Conservation (phyloP, 2,888 invertebrate species). For the Eupelmus urozonus region DNA sequence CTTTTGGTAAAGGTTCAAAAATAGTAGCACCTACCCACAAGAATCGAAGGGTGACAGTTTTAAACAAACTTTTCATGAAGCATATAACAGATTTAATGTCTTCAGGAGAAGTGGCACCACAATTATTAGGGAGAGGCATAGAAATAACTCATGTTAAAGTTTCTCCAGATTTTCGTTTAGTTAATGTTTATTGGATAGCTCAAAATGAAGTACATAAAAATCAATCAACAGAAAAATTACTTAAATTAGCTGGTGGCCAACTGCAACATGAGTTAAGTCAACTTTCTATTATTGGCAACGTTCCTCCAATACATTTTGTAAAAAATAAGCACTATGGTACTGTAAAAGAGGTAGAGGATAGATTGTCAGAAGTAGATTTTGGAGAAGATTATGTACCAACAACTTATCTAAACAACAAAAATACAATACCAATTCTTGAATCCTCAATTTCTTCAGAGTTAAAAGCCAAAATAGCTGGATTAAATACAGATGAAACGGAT, state of each 20-base stretch:
- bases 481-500: conserved; percentile 42
- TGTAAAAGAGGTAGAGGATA: conserved; percentile 81
- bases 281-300: conserved; percentile 85
- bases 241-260: conserved; percentile 80
- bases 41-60: conserved; percentile 81
- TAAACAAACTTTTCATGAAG: conserved; percentile 90
- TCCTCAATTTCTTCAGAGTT: conserved; percentile 59
- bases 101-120: conserved; percentile 81
- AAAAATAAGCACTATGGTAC: conserved; percentile 82
- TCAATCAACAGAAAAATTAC: conserved; percentile 78
- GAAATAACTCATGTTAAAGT: conserved; percentile 87
- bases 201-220: conserved; percentile 75
- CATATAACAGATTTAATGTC: conserved; percentile 88
- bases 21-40: conserved; percentile 78
- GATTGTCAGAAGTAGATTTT: conserved; percentile 83
- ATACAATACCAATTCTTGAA: conserved; percentile 59
- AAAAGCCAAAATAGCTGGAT: conserved; percentile 46
- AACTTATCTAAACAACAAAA: conserved; percentile 51
- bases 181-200: conserved; percentile 87
- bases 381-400: conserved; percentile 82
- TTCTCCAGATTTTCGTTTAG: conserved; percentile 81
- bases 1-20: conserved; percentile 62
- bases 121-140: conserved; percentile 83
- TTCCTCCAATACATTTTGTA: conserved; percentile 86
- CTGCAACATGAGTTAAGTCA: conserved; percentile 87